A percentile compares a stretch with the other conserved stretches of the same genome.
These are phyloP conservation scores for Centruroides vittatus DNA, from an alignment of 1,140 invertebrate genomes.

Conservation along the genomic window DNA sequence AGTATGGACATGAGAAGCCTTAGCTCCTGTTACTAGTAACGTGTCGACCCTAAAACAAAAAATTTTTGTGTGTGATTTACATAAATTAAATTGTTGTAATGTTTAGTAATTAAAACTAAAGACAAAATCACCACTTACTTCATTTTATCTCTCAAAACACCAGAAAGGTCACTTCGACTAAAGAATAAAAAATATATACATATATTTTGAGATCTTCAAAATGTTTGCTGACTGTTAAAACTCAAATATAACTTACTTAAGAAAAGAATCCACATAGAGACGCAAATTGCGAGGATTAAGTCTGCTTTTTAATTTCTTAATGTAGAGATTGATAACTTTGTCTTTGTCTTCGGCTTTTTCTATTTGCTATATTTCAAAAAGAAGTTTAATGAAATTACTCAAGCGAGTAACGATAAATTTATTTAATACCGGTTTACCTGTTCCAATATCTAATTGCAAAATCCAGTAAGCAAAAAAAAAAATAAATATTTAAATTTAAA, in stretches of 20 bases:
- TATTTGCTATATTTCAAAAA: constrained; percentile 30
- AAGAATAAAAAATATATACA: neutral
- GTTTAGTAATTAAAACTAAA: too few relatives aligned
- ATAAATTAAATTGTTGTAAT: too few relatives aligned
- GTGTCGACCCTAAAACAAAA: constrained; percentile 39
- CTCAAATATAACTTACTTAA: constrained; percentile 1
- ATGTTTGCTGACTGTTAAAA: too few relatives aligned
- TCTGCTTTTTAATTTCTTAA: constrained; percentile 30
- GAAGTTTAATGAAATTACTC: neutral
- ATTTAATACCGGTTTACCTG: neutral
- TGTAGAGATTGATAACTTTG: constrained; percentile 27
- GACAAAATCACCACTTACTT: neutral
- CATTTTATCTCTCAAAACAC: constrained; percentile 10
- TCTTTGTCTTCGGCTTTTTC: constrained; percentile 36
- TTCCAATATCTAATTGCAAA: too few relatives aligned
- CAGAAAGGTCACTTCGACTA: constrained; percentile 11
- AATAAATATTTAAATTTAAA: too few relatives aligned
- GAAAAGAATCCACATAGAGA: constrained; percentile 10
- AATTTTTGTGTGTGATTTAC: too few relatives aligned
- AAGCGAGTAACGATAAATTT: too few relatives aligned
- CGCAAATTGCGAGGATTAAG: constrained; percentile 36
- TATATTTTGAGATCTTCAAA: neutral
- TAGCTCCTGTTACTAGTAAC: constrained; percentile 61
- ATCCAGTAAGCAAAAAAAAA: too few relatives aligned
- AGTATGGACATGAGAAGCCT: constrained; percentile 57